Percentiles rank a stretch among this genome's conserved stretches.
These are phyloP conservation scores for Portevinia maculata DNA, from an alignment of 2,888 invertebrate species.

Conservation along the genomic window DNA sequence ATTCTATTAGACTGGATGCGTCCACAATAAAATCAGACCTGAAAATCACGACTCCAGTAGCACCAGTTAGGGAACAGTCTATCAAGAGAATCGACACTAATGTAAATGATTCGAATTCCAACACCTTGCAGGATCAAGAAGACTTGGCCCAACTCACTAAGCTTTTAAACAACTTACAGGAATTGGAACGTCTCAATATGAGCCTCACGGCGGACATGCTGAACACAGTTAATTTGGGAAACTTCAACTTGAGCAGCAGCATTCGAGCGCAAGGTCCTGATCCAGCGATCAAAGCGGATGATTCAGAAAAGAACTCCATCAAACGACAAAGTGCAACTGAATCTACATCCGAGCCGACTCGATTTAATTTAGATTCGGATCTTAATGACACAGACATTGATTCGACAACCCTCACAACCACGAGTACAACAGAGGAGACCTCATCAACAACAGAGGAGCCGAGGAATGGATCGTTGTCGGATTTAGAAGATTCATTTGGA, in stretches of 20 bases:
- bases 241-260: slow-evolving; percentile 79
- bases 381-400: slow-evolving; percentile 71
- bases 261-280: slow-evolving; percentile 81
- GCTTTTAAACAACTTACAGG: slow-evolving; percentile 83
- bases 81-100: slow-evolving; percentile 63
- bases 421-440: slow-evolving; percentile 64
- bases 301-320: slow-evolving; percentile 83
- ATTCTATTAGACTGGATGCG: slow-evolving; percentile 37
- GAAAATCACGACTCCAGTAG: neutral
- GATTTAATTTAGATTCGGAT: slow-evolving; percentile 77
- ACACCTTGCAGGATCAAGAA: slow-evolving; percentile 80
- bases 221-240: slow-evolving; percentile 80
- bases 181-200: slow-evolving; percentile 79
- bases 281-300: slow-evolving; percentile 80
- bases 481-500: slow-evolving; percentile 91
- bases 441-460: slow-evolving; percentile 80
- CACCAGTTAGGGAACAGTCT: slow-evolving; percentile 60
- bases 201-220: slow-evolving; percentile 82
- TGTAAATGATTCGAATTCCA: slow-evolving; percentile 27
- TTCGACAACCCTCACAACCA: slow-evolving; percentile 56
- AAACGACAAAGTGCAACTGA: slow-evolving; percentile 83
- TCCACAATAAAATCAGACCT: slow-evolving; percentile 7
- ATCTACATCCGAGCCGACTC: slow-evolving; percentile 76
- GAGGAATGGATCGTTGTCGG: slow-evolving; percentile 82
- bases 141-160: slow-evolving; percentile 84